A percentile compares a stretch with the other conserved stretches of the same genome.
These are phyloP conservation scores for Ceraclea dissimilis DNA, from an alignment of 2,888 invertebrate genomes.

Conservation along the genomic window DNA sequence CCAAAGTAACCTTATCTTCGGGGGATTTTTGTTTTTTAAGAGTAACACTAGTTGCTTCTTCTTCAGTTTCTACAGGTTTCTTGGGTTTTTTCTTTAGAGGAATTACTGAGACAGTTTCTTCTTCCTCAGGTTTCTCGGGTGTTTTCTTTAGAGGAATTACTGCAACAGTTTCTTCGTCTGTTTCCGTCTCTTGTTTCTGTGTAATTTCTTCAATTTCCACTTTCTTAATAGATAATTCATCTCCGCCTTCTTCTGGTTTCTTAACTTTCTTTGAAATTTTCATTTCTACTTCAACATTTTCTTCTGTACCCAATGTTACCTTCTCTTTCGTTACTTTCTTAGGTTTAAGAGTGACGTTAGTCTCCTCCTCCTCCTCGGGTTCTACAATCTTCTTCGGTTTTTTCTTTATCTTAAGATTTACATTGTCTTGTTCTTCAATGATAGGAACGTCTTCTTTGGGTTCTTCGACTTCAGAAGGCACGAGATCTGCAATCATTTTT, in stretches of 20 bases:
- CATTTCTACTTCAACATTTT: slow-evolving; percentile 31
- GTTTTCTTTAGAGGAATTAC: neutral
- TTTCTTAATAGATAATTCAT: slow-evolving; percentile 23
- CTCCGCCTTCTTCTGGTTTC: slow-evolving; percentile 22
- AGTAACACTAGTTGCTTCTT: slow-evolving; percentile 28
- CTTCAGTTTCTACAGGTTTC: slow-evolving; percentile 27
- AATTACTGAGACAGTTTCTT: slow-evolving; percentile 27
- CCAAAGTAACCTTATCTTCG: slow-evolving; percentile 26
- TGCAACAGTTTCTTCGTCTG: slow-evolving; percentile 27
- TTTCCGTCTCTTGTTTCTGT: slow-evolving; percentile 29
- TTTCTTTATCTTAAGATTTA: no score
- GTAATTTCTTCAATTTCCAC: slow-evolving; percentile 29
- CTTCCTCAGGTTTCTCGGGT: slow-evolving; percentile 27
- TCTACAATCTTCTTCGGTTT: slow-evolving; percentile 22
- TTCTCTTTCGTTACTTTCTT: slow-evolving; percentile 35
- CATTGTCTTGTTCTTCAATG: neutral
- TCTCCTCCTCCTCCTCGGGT: neutral
- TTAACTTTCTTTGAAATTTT: slow-evolving; percentile 28
- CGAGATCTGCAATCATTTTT: slow-evolving; percentile 22
- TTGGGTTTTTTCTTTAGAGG: slow-evolving; percentile 30
- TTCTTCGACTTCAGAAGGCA: neutral
- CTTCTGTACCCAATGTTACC: slow-evolving; percentile 11
- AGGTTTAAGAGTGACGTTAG: neutral
- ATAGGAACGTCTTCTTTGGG: neutral
- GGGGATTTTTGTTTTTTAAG: slow-evolving; percentile 26